A percentile compares a stretch with the other conserved stretches of the same genome.
phyloP scores from a whole-genome alignment of 2,797 vertebrate species.

The Nannoperca obscura region DNA sequence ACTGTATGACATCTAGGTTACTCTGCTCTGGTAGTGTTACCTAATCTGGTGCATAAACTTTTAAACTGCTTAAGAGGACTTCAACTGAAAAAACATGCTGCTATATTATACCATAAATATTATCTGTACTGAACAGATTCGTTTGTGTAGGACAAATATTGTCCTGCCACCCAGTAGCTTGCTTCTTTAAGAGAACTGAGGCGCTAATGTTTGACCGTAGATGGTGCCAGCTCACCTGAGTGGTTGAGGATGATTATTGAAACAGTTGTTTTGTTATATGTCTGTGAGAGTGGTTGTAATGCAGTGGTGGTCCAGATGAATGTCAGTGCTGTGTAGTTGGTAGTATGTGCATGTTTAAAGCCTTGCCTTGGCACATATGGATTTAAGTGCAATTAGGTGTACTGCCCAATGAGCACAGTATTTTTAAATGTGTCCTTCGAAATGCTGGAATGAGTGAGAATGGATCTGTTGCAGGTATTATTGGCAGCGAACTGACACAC shows the following conservation, averaged over 20 bases:
- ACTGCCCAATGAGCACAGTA: slow-evolving; percentile 55
- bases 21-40: slow-evolving; percentile 25
- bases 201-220: slow-evolving; percentile 17
- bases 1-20: slow-evolving; percentile 16
- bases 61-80: slow-evolving; percentile 27
- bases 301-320: slow-evolving; percentile 58
- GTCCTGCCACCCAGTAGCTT: slow-evolving; percentile 20
- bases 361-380: slow-evolving; percentile 54
- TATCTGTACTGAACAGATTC: slow-evolving; percentile 23
- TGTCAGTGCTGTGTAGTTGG: slow-evolving; percentile 58
- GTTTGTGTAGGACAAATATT: slow-evolving; percentile 12
- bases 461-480: slow-evolving; percentile 35
- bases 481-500: slow-evolving; percentile 18
- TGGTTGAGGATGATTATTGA: slow-evolving; percentile 23
- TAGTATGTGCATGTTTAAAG: slow-evolving; percentile 60
- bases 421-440: slow-evolving; percentile 35
- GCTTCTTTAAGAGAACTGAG: slow-evolving; percentile 5
- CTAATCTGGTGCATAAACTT: slow-evolving; percentile 33
- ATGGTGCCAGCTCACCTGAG: slow-evolving; percentile 31
- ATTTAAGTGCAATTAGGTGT: slow-evolving; percentile 77
- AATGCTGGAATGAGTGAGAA: slow-evolving; percentile 42
- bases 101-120: slow-evolving; percentile 42
- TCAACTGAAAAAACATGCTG: slow-evolving; percentile 44
- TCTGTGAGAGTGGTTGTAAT: slow-evolving; percentile 50
- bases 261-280: slow-evolving; percentile 28